These are phyloP conservation scores for Mya arenaria DNA, from an alignment of 1,140 invertebrate genomes.

Conservation along the genomic window DNA sequence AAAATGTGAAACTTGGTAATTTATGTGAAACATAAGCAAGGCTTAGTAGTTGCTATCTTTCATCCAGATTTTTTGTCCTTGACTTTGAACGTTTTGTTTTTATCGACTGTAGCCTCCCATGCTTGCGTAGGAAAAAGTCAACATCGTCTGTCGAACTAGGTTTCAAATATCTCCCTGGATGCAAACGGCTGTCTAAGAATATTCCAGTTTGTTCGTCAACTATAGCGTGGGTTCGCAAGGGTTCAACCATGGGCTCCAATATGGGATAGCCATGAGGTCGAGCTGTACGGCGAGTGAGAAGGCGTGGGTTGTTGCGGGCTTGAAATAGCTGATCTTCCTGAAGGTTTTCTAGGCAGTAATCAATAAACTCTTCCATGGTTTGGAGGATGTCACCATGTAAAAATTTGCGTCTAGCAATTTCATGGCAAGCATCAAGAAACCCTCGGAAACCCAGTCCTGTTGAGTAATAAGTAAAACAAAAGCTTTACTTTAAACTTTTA, in stretches of 20 bases:
- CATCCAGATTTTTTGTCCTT: conserved; percentile 9
- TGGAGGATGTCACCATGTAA: conserved; percentile 32
- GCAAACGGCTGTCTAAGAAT: conserved; percentile 3
- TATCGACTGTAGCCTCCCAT: background rate
- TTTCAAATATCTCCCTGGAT: background rate
- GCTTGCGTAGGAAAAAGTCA: conserved; percentile 4
- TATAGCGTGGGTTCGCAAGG: background rate
- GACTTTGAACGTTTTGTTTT: background rate
- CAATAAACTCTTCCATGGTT: conserved; percentile 65
- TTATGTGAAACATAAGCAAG: too few relatives aligned
- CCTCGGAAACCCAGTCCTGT: conserved; percentile 73
- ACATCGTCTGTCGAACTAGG: conserved; percentile 9
- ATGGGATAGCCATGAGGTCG: background rate
- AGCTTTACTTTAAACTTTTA: too few relatives aligned
- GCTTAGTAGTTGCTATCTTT: background rate
- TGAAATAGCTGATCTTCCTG: conserved; percentile 30
- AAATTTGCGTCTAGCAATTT: conserved; percentile 68
- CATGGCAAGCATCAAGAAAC: conserved; percentile 73
- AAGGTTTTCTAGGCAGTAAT: conserved; percentile 67
- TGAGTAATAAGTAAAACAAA: conserved; percentile 4
- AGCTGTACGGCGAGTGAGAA: conserved; percentile 10
- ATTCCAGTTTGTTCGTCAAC: background rate
- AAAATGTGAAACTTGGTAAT: too few relatives aligned
- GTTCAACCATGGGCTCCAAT: conserved; percentile 5
- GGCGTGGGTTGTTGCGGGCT: conserved; percentile 10